Evolutionary conservation across 2,113 vertebrate species (phyloP).

Genomic region (Ovis canadensis): DNA sequence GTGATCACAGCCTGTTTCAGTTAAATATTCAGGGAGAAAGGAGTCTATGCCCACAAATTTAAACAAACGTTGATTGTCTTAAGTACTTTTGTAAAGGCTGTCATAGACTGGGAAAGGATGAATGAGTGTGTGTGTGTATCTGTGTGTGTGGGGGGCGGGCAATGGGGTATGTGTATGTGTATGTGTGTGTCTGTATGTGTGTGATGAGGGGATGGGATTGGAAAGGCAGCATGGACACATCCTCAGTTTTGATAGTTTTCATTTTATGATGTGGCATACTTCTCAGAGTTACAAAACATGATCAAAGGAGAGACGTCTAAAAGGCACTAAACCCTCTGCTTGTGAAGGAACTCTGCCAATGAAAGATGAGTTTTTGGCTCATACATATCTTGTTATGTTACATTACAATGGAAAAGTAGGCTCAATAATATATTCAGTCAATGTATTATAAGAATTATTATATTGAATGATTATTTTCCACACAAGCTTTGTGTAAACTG

Average conservation of each 20-base stretch:
- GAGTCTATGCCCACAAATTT: background rate
- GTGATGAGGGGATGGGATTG: too few relatives aligned
- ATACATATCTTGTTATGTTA: background rate
- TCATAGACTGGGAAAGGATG: background rate
- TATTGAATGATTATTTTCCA: background rate
- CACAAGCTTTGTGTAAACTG: background rate
- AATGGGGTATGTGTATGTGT: background rate
- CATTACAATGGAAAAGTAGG: background rate
- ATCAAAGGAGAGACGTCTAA: background rate
- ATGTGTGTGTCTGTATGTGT: background rate
- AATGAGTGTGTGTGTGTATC: background rate
- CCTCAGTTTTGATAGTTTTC: background rate
- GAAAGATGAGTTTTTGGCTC: background rate
- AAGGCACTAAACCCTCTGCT: background rate
- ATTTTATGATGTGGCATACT: background rate
- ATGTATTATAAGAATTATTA: constrained; percentile 1
- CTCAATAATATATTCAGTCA: background rate
- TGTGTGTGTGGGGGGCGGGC: background rate
- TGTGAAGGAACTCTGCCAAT: background rate
- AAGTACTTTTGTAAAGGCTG: background rate
- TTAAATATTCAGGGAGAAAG: background rate
- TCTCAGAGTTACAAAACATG: background rate
- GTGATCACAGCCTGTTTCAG: background rate
- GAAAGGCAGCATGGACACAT: background rate
- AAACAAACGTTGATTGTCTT: background rate